Evolutionary conservation across 2,888 invertebrate genomes (phyloP), one percentile per base, ranked within the genome.

Genomic region (Siphonodentalium dalli): DNA sequence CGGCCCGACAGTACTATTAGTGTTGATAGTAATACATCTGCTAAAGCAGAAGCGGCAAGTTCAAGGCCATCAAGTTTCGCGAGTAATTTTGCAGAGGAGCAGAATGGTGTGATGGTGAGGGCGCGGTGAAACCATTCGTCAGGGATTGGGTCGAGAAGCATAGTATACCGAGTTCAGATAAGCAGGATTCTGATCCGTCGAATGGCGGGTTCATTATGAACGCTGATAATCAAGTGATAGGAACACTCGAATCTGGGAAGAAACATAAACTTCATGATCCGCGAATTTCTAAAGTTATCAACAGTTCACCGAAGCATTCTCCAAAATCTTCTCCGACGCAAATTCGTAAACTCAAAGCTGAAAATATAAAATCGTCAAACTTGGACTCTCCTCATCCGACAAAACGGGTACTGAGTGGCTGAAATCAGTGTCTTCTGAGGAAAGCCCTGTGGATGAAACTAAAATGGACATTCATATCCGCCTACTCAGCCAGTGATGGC

Each of bases 341-440:
- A 55, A 35, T 58, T 7, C 61, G 69, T 28, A 72, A 71, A 55
- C 23, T 45, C 20, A 47, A 40, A 39, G 11, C 27, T 40, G 21
- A 47, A 35, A 46, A 52, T 18, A 28, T 49, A 24, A 23, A 51
- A n/a, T 42, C 57, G n/a, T 39, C 61, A 2, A 66, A 65, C 39
- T 29, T 69, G 20, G 54, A 58, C 5, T 59, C 69, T 21, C 55
- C 65, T 18, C 69, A 58, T 49, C 69, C 74, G 6, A 69, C 70
- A 15, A 71, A 69, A 42, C 63, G 80, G 15, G 78, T 78, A 74
- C 75, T 15, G 76, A 78, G 49, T 80, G 80, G 80, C 68, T 80
- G 35, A 71, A 72, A 43, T 77, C 75, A 13, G 77, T 80, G 24
- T 68, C 69, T 8, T 41, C 57, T 9, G 71, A 73, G 39, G 63